These are phyloP conservation scores for Diacarnus erythraeanus DNA, from an alignment of 37 sponge, comb jelly and placozoan genomes.

Conservation along the genomic window DNA sequence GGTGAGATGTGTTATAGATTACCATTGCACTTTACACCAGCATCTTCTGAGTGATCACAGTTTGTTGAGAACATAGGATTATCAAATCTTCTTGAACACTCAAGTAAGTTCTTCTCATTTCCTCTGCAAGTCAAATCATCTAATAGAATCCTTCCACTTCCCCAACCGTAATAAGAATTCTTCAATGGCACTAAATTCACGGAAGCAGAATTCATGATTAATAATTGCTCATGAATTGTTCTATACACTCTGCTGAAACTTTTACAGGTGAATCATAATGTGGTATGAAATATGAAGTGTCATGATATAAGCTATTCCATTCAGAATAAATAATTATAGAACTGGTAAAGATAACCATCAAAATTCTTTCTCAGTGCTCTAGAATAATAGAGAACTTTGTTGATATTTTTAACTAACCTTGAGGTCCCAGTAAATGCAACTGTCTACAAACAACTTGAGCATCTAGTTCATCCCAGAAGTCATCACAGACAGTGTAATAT, in stretches of 20 bases:
- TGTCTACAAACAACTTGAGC: conserved; percentile 40
- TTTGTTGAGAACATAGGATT: neutral
- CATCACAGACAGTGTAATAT: conserved; percentile 44
- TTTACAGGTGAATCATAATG: no score
- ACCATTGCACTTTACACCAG: conserved; percentile 40
- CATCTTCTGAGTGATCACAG: conserved; percentile 41
- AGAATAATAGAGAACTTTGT: neutral
- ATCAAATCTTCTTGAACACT: conserved; percentile 4
- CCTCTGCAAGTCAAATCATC: conserved; percentile 30
- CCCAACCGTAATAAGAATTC: conserved; percentile 27
- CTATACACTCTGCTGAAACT: no score
- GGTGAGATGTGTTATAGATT: no score
- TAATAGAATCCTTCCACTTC: conserved; percentile 32
- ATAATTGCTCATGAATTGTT: no score
- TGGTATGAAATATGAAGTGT: no score
- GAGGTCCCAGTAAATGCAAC: neutral
- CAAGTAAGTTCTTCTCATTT: conserved; percentile 5
- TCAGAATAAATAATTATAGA: no score
- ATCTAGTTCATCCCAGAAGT: conserved; percentile 33
- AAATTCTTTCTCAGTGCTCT: no score
- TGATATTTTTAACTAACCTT: neutral
- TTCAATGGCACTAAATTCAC: neutral
- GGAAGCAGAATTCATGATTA: no score
- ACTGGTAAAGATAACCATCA: no score
- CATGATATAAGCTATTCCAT: no score